These are phyloP conservation scores for Stenichneumon culpator DNA, from an alignment of 2,888 invertebrate species.

Conservation along the genomic window DNA sequence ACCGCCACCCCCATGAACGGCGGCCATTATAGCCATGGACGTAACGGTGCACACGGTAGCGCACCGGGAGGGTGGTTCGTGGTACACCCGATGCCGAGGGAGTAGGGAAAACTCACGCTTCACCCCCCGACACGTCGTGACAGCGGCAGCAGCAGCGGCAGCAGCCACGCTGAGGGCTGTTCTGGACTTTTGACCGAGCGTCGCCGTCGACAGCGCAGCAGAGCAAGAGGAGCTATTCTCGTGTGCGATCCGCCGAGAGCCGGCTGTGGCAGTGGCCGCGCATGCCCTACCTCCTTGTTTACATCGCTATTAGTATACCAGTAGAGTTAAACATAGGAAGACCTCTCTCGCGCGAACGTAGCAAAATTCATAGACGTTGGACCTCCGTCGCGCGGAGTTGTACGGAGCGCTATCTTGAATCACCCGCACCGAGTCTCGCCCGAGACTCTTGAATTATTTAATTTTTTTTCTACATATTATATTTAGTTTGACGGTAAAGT, in stretches of 20 bases:
- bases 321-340: conserved; percentile 56
- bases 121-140: conserved; percentile 36
- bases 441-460: neutral
- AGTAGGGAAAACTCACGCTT: conserved; percentile 25
- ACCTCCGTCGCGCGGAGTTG: neutral
- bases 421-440: neutral
- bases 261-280: conserved; percentile 63
- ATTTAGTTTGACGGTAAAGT: neutral
- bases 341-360: conserved; percentile 37
- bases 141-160: conserved; percentile 35
- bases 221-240: conserved; percentile 39
- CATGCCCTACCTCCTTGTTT: conserved; percentile 74
- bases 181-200: conserved; percentile 68
- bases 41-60: conserved; percentile 13
- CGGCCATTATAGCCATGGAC: conserved; percentile 68
- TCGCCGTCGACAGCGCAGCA: conserved; percentile 50
- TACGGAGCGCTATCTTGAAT: neutral
- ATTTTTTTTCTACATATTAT: conserved; percentile 9
- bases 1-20: conserved; percentile 70
- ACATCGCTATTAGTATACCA: conserved; percentile 64
- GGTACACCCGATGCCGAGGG: conserved; percentile 12
- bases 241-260: conserved; percentile 46
- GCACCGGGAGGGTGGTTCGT: conserved; percentile 14
- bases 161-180: conserved; percentile 59
- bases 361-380: conserved; percentile 4